phyloP scores from a whole-genome alignment of 2,113 vertebrate species.

The Ciconia stormi region DNA sequence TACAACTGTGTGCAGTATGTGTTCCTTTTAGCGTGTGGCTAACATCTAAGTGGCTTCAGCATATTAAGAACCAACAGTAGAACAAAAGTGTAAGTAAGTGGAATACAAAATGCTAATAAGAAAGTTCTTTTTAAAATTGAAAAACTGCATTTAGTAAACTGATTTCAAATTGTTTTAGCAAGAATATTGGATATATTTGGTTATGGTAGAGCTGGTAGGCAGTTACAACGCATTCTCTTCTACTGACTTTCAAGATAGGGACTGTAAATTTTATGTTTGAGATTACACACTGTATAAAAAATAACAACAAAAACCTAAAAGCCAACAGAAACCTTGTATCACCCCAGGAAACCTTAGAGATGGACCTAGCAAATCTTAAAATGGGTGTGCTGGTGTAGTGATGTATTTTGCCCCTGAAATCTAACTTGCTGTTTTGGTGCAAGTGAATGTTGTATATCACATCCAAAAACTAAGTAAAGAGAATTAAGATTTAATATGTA shows the following conservation, averaged over 20 bases:
- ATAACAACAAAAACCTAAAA: not conserved
- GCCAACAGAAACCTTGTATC: not conserved
- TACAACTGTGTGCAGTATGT: not conserved
- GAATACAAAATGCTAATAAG: not conserved
- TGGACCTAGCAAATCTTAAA: not conserved
- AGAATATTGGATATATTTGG: not conserved
- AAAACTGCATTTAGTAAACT: not conserved
- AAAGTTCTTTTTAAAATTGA: not conserved
- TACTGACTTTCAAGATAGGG: not conserved
- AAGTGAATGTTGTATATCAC: not conserved
- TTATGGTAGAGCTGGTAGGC: not conserved
- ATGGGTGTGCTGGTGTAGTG: not conserved
- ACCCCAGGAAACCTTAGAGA: not conserved
- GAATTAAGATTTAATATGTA: not conserved
- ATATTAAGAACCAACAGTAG: not conserved
- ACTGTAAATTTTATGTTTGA: not conserved
- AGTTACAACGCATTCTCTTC: not conserved
- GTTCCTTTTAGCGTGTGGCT: not conserved
- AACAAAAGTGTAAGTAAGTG: not conserved
- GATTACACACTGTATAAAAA: not conserved
- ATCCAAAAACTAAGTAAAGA: not conserved
- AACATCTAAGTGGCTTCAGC: not conserved
- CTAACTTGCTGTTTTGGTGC: not conserved
- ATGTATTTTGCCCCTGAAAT: not conserved
- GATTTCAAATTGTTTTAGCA: not conserved